Base-by-base conservation (phyloP, 2,113 vertebrate species). In the Conger conger region DNA sequence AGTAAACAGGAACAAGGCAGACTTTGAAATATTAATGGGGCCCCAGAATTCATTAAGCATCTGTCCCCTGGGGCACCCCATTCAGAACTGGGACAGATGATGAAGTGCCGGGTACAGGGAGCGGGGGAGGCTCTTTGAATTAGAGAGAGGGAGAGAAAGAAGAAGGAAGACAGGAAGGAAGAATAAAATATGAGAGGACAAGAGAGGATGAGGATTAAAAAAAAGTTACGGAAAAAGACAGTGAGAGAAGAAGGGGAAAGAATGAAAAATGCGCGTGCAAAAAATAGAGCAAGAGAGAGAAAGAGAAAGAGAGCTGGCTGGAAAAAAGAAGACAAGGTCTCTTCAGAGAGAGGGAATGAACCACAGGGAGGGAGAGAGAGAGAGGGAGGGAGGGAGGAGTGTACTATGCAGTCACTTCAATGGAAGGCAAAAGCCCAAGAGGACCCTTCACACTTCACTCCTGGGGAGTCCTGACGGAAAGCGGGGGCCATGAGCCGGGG, bases 1-100 rank as follows among this genome's bases (percentile, higher is more conserved):
- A 91, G 91, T 91, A 94, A 94, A 93, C 90, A 93, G 89, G 89
- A 93, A 90, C 86, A 89, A 90, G 91, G 86, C 87, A 82, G 45
- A 57, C 53, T 86, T 87, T 93, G 82, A 93, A 94, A 94, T 93
- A 94, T 94, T 94, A 84, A 93, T 91, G 83, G 57, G 86, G 88
- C 86, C 87, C 89, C 87, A 84, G 89, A 83, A 90, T 93, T 91
- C 84, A 90, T 92, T 91, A 91, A 85, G 60, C 77, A 84, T 88
- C 83, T 79, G 87, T 76, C 81, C 88, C 92, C 91, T 87, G 82
- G 30, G 82, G 91, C 45, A 88, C 84, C 82, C 77, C 76, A 82
- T 77, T 90, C 79, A 89, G 88, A 93, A 92, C 89, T 91, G 90
- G 92, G 90, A 89, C 91, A 84, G 86, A 88, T 27, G 27, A 83